Conservation (phyloP, 2,888 invertebrate species). For the Gasteruption jaculator region DNA sequence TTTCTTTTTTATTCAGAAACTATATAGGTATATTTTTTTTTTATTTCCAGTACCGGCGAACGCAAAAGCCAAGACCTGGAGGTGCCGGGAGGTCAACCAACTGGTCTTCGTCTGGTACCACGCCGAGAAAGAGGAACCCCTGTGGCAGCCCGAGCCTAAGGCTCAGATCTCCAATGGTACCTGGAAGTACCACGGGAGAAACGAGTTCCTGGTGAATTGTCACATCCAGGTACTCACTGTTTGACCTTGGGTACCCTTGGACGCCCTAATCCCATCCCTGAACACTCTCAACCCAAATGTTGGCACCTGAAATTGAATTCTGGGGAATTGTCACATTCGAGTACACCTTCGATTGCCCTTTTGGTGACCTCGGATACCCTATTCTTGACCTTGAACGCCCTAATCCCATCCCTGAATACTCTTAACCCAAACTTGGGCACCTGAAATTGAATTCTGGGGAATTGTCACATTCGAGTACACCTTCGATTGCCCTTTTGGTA, state of each 20-base stretch:
- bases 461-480: no score
- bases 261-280: background rate
- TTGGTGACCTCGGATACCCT: no score
- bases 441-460: no score
- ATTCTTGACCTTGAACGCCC: no score
- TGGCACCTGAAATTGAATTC: no score
- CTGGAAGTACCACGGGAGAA: slow-evolving; percentile 71
- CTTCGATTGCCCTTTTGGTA: no score
- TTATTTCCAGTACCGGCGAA: slow-evolving; percentile 62
- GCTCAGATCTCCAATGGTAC: slow-evolving; percentile 55
- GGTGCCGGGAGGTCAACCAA: slow-evolving; percentile 65
- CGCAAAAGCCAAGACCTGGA: slow-evolving; percentile 68
- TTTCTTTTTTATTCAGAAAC: background rate
- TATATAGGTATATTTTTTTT: background rate
- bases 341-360: no score
- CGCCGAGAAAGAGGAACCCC: slow-evolving; percentile 64
- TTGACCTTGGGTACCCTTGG: background rate
- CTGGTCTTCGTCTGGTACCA: slow-evolving; percentile 82
- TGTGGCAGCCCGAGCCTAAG: slow-evolving; percentile 63
- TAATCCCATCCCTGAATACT: no score
- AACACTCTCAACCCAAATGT: no score
- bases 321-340: no score
- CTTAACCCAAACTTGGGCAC: no score
- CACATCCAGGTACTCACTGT: slow-evolving; percentile 84
- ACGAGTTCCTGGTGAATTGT: slow-evolving; percentile 71